Evolutionary conservation across 2,113 vertebrate species (phyloP).

Genomic region (Syngnathus scovelli): DNA sequence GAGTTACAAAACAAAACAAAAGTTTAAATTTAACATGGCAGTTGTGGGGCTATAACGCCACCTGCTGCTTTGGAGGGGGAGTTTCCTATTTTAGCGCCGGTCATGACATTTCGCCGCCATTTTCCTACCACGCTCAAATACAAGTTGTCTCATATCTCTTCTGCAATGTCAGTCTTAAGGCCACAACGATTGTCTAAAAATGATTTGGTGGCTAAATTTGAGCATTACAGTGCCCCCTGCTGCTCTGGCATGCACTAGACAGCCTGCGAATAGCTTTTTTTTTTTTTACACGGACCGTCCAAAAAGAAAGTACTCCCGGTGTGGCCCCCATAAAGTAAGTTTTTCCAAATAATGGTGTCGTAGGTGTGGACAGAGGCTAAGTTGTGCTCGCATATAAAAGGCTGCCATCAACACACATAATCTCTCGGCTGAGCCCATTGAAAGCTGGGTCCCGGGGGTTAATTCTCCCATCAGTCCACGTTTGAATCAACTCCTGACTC

Average conservation of each 20-base stretch:
- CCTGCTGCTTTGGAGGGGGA: too few species aligned
- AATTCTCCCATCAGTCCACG: slow-evolving; percentile 97
- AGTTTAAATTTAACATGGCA: too few species aligned
- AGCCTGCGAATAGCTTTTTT: neutral
- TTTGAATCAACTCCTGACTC: slow-evolving; percentile 99
- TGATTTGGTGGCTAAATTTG: neutral
- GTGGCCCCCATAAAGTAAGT: neutral
- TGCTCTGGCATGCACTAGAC: neutral
- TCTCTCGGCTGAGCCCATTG: slow-evolving; percentile 97
- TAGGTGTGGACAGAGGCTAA: slow-evolving; percentile 5
- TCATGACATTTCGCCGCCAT: too few species aligned
- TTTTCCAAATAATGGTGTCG: neutral
- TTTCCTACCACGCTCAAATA: too few species aligned
- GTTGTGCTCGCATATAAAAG: slow-evolving; percentile 59
- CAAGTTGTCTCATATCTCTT: neutral
- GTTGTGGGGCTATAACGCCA: too few species aligned
- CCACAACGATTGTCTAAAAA: neutral
- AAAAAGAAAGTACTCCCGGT: neutral
- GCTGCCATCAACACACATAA: slow-evolving; percentile 98
- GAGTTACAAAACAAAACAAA: too few species aligned
- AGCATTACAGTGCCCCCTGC: neutral
- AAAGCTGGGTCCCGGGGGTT: slow-evolving; percentile 93
- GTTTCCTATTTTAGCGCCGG: too few species aligned
- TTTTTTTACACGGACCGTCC: neutral
- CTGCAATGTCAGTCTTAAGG: neutral